Evolutionary conservation across 2,113 vertebrate genomes (phyloP).

Genomic region (Hippocampus zosterae): DNA sequence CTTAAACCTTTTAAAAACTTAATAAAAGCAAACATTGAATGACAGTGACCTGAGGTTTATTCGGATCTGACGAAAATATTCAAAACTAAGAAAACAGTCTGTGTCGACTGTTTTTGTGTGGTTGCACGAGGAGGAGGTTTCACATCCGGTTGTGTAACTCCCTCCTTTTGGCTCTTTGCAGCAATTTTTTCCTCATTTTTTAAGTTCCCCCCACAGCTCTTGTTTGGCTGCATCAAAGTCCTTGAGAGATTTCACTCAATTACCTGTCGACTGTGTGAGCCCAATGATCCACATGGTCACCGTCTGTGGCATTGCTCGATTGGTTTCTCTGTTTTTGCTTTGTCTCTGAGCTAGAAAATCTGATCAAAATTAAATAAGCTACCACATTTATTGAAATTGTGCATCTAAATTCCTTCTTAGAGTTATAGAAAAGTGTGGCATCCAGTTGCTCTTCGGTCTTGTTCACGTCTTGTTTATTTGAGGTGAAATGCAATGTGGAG

Average conservation of each 20-base stretch:
- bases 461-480: neutral
- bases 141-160: slow-evolving; percentile 14
- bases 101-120: slow-evolving; percentile 1
- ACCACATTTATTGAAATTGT: neutral
- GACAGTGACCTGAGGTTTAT: neutral
- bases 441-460: neutral
- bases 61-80: neutral
- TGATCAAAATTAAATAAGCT: neutral
- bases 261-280: slow-evolving; percentile 33
- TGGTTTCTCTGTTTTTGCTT: slow-evolving; percentile 11
- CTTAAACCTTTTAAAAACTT: neutral
- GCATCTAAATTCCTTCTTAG: neutral
- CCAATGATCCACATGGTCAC: neutral
- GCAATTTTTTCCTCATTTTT: slow-evolving; percentile 49
- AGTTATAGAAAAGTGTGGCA: neutral
- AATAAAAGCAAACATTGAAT: neutral
- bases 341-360: slow-evolving; percentile 46
- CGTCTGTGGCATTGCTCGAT: slow-evolving; percentile 35
- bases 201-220: slow-evolving; percentile 30
- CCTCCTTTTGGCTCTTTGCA: slow-evolving; percentile 45
- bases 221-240: slow-evolving; percentile 51
- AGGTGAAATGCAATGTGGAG: neutral
- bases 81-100: neutral
- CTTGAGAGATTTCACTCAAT: slow-evolving; percentile 46
- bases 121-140: neutral